Evolutionary conservation across 2,888 invertebrate genomes (phyloP).

Genomic region (Leucoma salicis): DNA sequence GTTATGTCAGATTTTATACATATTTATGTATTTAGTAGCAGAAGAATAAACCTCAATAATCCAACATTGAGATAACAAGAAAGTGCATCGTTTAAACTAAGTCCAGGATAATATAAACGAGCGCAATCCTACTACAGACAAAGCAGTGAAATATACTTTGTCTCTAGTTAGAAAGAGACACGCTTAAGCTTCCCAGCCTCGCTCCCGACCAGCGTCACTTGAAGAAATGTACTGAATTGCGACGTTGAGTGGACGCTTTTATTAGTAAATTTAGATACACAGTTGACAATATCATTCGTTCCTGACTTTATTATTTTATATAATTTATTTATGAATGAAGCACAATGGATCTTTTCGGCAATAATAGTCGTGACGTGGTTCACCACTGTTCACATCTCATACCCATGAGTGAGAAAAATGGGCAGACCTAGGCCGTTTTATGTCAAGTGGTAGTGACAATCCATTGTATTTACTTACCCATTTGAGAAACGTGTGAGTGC

Average conservation of each 20-base stretch:
- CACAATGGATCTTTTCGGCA: constrained; percentile 7
- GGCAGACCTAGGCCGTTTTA: no score
- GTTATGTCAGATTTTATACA: constrained; percentile 11
- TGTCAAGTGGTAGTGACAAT: no score
- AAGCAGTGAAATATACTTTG: constrained; percentile 41
- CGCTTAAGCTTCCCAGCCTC: constrained; percentile 38
- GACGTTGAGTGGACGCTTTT: constrained; percentile 52
- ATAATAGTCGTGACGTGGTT: no score
- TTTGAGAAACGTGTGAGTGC: no score
- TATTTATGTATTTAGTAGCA: constrained; percentile 25
- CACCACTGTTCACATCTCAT: no score
- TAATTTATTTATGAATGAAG: constrained; percentile 15
- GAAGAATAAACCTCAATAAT: constrained; percentile 45
- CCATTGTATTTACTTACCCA: no score
- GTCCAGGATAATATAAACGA: constrained; percentile 42
- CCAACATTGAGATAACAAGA: constrained; percentile 50
- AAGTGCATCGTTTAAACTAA: constrained; percentile 53
- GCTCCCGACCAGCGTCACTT: constrained; percentile 36
- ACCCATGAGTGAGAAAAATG: no score
- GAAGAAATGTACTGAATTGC: constrained; percentile 48
- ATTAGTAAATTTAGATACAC: constrained; percentile 52
- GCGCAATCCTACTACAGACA: constrained; percentile 39
- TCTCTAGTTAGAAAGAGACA: constrained; percentile 43
- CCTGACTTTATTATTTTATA: constrained; percentile 23
- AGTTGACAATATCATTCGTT: constrained; percentile 34